Conservation (phyloP, 1,140 invertebrate genomes). For the Hyles vespertilio region DNA sequence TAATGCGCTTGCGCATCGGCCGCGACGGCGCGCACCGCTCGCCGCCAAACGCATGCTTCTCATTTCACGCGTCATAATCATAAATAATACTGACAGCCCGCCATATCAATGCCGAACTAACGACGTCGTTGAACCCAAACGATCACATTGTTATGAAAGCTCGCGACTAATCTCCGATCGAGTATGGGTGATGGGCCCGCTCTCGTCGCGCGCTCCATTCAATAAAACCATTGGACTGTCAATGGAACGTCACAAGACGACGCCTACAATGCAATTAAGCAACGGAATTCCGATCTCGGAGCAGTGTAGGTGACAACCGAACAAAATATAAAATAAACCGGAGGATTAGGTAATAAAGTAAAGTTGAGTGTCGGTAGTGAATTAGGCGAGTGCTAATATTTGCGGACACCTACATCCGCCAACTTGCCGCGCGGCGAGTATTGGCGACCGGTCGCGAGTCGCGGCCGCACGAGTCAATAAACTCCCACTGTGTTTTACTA, state of each 20-base stretch:
- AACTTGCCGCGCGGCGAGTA: conserved; percentile 37
- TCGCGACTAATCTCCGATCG: conserved; percentile 12
- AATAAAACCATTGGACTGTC: conserved; percentile 21
- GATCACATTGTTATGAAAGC: conserved; percentile 25
- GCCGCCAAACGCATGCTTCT: conserved; percentile 22
- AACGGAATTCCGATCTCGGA: conserved; percentile 20
- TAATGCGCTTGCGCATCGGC: conserved; percentile 45
- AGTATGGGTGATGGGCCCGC: conserved; percentile 19
- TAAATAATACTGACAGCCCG: conserved; percentile 35
- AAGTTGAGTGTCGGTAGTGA: conserved; percentile 43
- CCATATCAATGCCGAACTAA: conserved; percentile 18
- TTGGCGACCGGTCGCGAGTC: conserved; percentile 24
- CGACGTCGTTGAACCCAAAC: conserved; percentile 37
- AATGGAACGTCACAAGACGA: conserved; percentile 16
- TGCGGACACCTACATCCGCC: conserved; percentile 66
- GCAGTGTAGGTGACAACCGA: conserved; percentile 28
- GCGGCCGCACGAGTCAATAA: conserved; percentile 41
- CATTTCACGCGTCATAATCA: conserved; percentile 33
- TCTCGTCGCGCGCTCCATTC: conserved; percentile 25
- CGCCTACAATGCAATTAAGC: conserved; percentile 30
- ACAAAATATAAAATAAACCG: conserved; percentile 29
- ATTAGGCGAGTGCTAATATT: conserved; percentile 69
- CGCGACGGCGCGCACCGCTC: conserved; percentile 31
- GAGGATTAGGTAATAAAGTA: conserved; percentile 51
- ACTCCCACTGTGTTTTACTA: conserved; percentile 40